Base-by-base conservation (phyloP, 2,113 vertebrate species). In the Chaetura pelagica region DNA sequence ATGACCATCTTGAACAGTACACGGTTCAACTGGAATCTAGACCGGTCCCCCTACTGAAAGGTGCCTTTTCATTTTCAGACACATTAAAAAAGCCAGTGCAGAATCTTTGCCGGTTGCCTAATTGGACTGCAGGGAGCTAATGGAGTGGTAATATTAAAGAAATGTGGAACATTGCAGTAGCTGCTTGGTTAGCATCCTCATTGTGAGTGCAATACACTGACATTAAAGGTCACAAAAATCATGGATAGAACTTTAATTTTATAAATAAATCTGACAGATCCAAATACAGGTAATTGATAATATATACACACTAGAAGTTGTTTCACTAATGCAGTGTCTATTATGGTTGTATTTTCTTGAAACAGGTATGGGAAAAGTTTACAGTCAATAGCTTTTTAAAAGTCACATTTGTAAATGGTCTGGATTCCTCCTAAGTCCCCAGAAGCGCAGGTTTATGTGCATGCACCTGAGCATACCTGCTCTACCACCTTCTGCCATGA, bases 391-490 rank as follows among this genome's bases (percentile, higher is more conserved):
- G 40, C 34, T 92, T 76, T 84, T 49, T 62, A 18, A 6, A 61
- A 76, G 15, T 35, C 17, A 2, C 23, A 12, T 8, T 35, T 66
- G 18, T 54, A 68, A 68, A 44, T 3, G 44, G 40, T 17, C 34
- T 44, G 48, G 4, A 17, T 6, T 88, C 61, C 7, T 1, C 12
- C 4, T 7, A 34, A 22, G 9, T 11, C 12, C 9, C 8, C 0
- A 0, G 12, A 71, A 48, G n/a, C 4, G 8, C 34, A 52, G 71
- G 11, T 59, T 82, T 46, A 38, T 29, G 15, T 15, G 21, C 61
- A 7, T 7, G 20, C 27, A 67, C 58, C 52, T 16, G 69, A n/a
- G 30, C 42, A n/a, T 16, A n/a, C 10, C 48, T 21, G 12, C 63
- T 46, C 77, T 42, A 20, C 21, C 27, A 6, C 21, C 52, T 69